Conservation (phyloP, 2,888 invertebrate species). For the Pyrocoelia pectoralis region DNA sequence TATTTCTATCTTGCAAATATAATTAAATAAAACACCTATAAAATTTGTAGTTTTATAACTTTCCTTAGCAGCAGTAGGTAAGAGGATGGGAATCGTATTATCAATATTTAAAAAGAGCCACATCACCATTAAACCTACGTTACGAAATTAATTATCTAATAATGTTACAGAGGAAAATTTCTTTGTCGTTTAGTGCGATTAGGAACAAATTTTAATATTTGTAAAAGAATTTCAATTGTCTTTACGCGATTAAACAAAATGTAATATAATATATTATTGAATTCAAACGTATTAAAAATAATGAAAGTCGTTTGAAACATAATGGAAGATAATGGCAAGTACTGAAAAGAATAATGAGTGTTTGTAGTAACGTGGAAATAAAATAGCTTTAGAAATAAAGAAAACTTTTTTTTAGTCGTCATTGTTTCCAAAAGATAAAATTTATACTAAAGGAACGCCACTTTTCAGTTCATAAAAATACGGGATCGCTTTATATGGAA, state of each 20-base stretch:
- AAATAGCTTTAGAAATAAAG: background rate
- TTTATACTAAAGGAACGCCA: background rate
- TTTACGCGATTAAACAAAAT: background rate
- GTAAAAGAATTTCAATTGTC: no score
- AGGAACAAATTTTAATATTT: no score
- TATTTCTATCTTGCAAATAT: no score
- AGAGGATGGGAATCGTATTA: no score
- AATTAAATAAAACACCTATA: no score
- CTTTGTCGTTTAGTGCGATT: no score
- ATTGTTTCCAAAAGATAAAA: background rate
- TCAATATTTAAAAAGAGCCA: no score
- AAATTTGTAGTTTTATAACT: no score
- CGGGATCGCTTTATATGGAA: background rate
- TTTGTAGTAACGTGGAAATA: background rate
- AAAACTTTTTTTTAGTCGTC: background rate
- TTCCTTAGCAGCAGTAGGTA: no score
- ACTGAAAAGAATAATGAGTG: background rate
- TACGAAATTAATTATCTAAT: no score
- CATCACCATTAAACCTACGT: no score
- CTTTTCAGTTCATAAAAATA: slow-evolving; percentile 1
- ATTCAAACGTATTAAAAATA: background rate
- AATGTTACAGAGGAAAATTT: no score
- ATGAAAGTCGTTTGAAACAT: background rate
- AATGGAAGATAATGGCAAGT: slow-evolving; percentile 1
- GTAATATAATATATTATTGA: background rate